These are phyloP conservation scores for Agrochola circellaris DNA, from an alignment of 2,888 invertebrate genomes.

Conservation along the genomic window DNA sequence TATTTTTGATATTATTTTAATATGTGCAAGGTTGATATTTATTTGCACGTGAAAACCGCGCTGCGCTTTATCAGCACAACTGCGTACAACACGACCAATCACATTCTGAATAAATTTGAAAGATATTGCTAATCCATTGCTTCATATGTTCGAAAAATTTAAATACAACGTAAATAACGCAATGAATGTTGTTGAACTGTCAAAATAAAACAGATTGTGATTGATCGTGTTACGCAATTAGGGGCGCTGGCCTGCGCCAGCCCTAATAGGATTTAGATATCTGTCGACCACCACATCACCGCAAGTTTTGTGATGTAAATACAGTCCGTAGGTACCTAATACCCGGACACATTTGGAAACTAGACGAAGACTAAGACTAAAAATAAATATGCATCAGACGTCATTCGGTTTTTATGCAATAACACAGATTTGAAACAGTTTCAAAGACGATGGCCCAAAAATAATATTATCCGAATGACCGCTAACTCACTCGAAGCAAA, in stretches of 20 bases:
- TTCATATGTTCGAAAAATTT: too few species aligned
- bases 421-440: not conserved
- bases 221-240: too few species aligned
- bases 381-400: not conserved
- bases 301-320: not conserved
- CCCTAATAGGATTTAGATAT: not conserved
- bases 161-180: too few species aligned
- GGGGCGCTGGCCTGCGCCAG: not conserved
- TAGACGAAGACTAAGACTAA: not conserved
- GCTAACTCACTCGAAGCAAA: not conserved
- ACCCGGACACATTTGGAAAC: not conserved
- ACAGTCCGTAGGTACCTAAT: not conserved
- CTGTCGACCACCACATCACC: not conserved
- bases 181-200: too few species aligned
- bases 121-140: too few species aligned
- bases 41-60: not conserved
- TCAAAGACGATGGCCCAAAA: slow-evolving; percentile 5
- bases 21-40: not conserved
- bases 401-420: not conserved
- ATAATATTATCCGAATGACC: not conserved
- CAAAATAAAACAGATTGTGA: too few species aligned
- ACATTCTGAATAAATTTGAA: too few species aligned
- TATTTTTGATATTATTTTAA: not conserved
- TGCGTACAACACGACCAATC: too few species aligned
- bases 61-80: not conserved